Conservation (phyloP, 2,797 vertebrate genomes). For the Threskiornis aethiopicus region DNA sequence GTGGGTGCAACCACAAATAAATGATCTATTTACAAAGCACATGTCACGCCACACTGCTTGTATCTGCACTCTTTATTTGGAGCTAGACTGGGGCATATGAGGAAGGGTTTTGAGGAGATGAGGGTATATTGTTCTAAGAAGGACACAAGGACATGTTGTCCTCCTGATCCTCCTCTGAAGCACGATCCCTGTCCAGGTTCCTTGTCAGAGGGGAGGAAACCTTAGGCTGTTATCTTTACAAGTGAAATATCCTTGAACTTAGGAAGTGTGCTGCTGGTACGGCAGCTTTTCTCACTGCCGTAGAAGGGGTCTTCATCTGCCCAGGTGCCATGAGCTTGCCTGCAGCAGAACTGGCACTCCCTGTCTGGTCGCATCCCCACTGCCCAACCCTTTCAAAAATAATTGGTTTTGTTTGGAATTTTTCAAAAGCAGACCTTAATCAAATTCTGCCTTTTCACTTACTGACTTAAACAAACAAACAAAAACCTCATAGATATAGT, state of each 20-base stretch:
- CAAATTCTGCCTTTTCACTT: not conserved
- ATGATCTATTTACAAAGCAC: not conserved
- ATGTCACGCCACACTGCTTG: not conserved
- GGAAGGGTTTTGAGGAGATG: not conserved
- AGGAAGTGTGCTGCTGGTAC: not conserved
- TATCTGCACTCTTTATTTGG: not conserved
- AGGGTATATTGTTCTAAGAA: not conserved
- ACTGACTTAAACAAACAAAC: not conserved
- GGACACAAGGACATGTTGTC: not conserved
- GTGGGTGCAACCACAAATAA: not conserved
- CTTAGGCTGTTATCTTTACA: accelerated
- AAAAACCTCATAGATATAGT: not conserved
- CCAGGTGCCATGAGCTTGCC: not conserved
- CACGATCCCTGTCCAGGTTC: not conserved
- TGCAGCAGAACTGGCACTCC: not conserved
- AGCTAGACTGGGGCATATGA: accelerated
- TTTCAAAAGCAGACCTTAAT: not conserved
- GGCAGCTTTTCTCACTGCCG: not conserved
- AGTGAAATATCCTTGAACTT: not conserved
- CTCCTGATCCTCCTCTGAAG: not conserved
- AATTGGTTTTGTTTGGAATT: not conserved
- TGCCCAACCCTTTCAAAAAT: not conserved
- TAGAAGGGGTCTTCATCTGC: not conserved
- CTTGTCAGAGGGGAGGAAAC: not conserved
- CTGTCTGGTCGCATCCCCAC: accelerated